Evolutionary conservation across 2,113 vertebrate genomes (phyloP).

Genomic region (Cebidichthys violaceus): DNA sequence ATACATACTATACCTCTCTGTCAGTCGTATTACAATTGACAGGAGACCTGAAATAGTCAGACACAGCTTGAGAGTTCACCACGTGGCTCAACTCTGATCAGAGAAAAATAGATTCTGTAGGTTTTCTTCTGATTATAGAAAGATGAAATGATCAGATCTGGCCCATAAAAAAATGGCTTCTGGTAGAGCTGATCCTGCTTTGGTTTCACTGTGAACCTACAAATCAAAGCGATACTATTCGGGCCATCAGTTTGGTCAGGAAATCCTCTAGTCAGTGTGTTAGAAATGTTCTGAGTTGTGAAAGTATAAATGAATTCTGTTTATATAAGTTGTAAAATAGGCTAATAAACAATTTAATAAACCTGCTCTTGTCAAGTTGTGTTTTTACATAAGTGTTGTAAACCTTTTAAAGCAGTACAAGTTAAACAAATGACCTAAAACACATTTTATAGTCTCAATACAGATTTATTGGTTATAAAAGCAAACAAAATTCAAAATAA

Average conservation of each 20-base stretch:
- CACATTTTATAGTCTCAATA: constrained; percentile 59
- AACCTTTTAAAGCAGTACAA: constrained; percentile 15
- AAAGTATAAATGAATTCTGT: constrained; percentile 15
- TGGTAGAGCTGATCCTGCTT: constrained; percentile 29
- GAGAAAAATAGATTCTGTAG: constrained; percentile 44
- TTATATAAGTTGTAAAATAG: constrained; percentile 39
- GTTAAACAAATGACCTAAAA: constrained; percentile 44
- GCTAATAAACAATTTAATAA: constrained; percentile 63
- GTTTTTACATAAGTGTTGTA: constrained; percentile 37
- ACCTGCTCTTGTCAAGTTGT: constrained; percentile 32
- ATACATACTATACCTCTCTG: neutral
- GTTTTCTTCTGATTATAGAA: constrained; percentile 23
- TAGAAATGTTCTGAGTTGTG: constrained; percentile 1
- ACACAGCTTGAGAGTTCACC: constrained; percentile 28
- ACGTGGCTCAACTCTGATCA: constrained; percentile 33
- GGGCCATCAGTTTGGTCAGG: neutral
- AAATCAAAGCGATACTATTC: constrained; percentile 19
- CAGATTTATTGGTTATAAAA: constrained; percentile 87
- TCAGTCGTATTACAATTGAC: neutral
- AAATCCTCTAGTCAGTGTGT: constrained; percentile 2
- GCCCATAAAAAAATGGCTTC: constrained; percentile 35
- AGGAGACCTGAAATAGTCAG: constrained; percentile 32
- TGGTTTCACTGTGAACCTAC: constrained; percentile 6
- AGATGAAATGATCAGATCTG: constrained; percentile 45
- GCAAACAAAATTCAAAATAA: constrained; percentile 84